Conservation (phyloP, 2,888 invertebrate genomes). For the Parelbella ahira region DNA sequence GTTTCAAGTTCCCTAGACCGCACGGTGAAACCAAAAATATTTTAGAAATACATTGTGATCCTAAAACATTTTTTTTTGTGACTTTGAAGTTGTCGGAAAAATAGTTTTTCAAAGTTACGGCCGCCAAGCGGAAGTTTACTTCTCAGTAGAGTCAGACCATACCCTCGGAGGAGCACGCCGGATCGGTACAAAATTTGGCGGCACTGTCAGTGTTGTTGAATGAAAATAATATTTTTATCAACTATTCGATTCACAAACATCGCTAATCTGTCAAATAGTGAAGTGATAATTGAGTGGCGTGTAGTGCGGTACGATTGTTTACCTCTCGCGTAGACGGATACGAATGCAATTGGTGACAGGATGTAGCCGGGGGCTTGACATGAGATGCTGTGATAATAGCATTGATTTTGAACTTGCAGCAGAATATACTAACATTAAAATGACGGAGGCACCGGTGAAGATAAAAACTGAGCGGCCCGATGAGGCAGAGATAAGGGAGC, state of each 20-base stretch:
- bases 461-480: slow-evolving; percentile 89
- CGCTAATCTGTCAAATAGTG: slow-evolving; percentile 58
- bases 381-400: slow-evolving; percentile 25
- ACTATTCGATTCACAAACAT: slow-evolving; percentile 33
- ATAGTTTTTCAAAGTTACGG: slow-evolving; percentile 51
- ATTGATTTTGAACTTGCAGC: too few species aligned
- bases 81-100: slow-evolving; percentile 46
- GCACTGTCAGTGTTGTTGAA: slow-evolving; percentile 33
- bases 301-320: slow-evolving; percentile 55
- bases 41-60: slow-evolving; percentile 33
- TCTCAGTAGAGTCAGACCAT: slow-evolving; percentile 39
- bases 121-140: slow-evolving; percentile 50
- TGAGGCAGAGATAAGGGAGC: slow-evolving; percentile 92
- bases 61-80: slow-evolving; percentile 29
- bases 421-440: slow-evolving; percentile 36
- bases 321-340: slow-evolving; percentile 43
- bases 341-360: slow-evolving; percentile 48
- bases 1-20: slow-evolving; percentile 70
- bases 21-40: slow-evolving; percentile 52
- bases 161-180: slow-evolving; percentile 46
- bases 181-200: slow-evolving; percentile 25
- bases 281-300: slow-evolving; percentile 53
- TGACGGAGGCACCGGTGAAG: slow-evolving; percentile 63
- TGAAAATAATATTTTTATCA: slow-evolving; percentile 32
- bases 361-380: slow-evolving; percentile 53